phyloP scores from a whole-genome alignment of 2,797 vertebrate species.

The Chrosomus eos region DNA sequence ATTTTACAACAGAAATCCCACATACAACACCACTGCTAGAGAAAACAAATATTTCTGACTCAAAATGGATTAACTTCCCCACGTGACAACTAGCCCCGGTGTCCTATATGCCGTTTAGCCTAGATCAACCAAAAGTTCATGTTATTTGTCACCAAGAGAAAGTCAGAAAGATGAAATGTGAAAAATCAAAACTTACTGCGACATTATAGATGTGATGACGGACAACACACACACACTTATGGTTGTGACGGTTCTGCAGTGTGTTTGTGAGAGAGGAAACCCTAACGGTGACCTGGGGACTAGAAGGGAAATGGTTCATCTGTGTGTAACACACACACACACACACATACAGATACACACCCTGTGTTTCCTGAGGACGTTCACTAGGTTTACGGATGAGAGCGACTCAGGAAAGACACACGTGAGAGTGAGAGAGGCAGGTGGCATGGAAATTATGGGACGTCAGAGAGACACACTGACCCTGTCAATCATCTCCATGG shows the following conservation, averaged over 20 bases:
- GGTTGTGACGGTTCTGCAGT: not conserved
- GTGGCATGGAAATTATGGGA: constrained; percentile 42
- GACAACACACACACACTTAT: constrained; percentile 30
- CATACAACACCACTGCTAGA: too few relatives aligned
- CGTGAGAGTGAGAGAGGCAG: constrained; percentile 45
- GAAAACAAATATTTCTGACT: not conserved
- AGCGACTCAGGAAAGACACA: not conserved
- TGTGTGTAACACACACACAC: constrained; percentile 22
- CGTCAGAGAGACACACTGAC: constrained; percentile 36
- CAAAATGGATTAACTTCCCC: not conserved
- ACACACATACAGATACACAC: not conserved
- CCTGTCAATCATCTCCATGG: constrained; percentile 45
- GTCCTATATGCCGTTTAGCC: not conserved
- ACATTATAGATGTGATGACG: not conserved
- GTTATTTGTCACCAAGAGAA: not conserved
- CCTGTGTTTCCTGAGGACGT: constrained; percentile 1
- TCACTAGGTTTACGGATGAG: not conserved
- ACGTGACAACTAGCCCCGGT: not conserved
- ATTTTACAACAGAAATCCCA: not conserved
- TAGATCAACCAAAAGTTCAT: not conserved
- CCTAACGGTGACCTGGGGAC: constrained; percentile 48
- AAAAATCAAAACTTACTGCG: constrained; percentile 16
- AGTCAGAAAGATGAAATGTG: not conserved
- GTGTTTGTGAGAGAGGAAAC: constrained; percentile 36
- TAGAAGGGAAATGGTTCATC: constrained; percentile 53